Base-by-base conservation (phyloP, 30 jellyfish, hydroid and myxozoan genomes). In the Rhopilema esculentum region DNA sequence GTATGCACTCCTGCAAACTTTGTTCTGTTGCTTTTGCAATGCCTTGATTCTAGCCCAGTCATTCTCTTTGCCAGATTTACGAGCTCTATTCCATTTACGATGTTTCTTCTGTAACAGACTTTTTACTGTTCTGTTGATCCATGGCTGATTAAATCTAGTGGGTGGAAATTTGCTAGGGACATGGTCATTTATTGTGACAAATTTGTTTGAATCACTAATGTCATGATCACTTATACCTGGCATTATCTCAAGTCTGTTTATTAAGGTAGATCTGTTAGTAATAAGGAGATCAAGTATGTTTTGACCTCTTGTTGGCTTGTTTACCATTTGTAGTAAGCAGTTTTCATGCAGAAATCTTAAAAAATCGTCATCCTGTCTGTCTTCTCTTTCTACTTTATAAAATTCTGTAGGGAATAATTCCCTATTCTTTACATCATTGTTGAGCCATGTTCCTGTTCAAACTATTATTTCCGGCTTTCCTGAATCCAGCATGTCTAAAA, bases 201-300 rank as follows among this genome's bases (percentile, higher is more conserved):
- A n/a, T n/a, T n/a, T n/a, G n/a, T n/a, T n/a, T n/a, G n/a, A n/a
- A n/a, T n/a, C n/a, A n/a, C n/a, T n/a, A 76, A 4, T 51, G 6
- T 76, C 75, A 51, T 76, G 49, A 51, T 76, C 87, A 76, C 87
- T 76, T 49, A 76, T 76, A n/a, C 87, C 87, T 76, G 87, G 87
- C 57, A 76, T 76, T 49, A 76, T 51, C 68, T 52, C 84, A 73
- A 29, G 70, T 33, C 87, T 49, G 31, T 76, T 76, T 53, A 76
- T 15, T 52, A 76, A 20, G 75, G 75, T 76, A 40, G 75, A 75
- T 20, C 75, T 49, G 75, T 76, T 76, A 40, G 87, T 76, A 51
- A 76, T 51, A 76, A 76, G 53, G 31, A 49, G 74, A 25, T 76
- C 87, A 49, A 76, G 40, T 49, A 76, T 76, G 74, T 76, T 76